These are phyloP conservation scores for Chymomyza caudatula DNA, from an alignment of 2,888 invertebrate species.

Conservation along the genomic window DNA sequence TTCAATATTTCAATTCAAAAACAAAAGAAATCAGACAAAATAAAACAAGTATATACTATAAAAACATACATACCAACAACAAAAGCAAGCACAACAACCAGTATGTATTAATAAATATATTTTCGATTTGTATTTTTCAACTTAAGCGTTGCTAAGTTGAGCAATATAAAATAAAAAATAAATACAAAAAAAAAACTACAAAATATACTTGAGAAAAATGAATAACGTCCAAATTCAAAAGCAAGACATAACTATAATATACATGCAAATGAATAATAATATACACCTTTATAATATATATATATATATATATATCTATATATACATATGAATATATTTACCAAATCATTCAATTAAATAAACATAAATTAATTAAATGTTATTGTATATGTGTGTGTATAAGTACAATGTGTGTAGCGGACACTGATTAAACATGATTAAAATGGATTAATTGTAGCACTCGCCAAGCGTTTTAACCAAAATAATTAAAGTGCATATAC, in stretches of 20 bases:
- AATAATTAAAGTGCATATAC: neutral
- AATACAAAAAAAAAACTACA: conserved; percentile 27
- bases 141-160: conserved; percentile 30
- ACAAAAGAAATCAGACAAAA: conserved; percentile 43
- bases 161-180: conserved; percentile 42
- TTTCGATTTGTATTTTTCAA: conserved; percentile 69
- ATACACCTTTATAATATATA: conserved; percentile 28
- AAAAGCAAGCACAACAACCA: conserved; percentile 47
- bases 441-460: conserved; percentile 29
- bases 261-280: conserved; percentile 13
- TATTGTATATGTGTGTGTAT: conserved; percentile 10
- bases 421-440: conserved; percentile 33
- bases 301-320: conserved; percentile 45
- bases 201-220: conserved; percentile 59
- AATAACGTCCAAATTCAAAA: conserved; percentile 55
- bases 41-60: conserved; percentile 11
- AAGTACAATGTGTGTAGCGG: conserved; percentile 23
- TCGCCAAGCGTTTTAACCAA: neutral
- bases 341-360: conserved; percentile 12
- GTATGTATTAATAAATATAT: conserved; percentile 46
- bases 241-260: conserved; percentile 42
- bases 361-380: neutral
- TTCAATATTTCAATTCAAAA: conserved; percentile 57
- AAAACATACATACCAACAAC: conserved; percentile 25
- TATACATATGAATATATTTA: conserved; percentile 53